phyloP scores from a whole-genome alignment of 23 tunicate species.

The Ascidia mentula region DNA sequence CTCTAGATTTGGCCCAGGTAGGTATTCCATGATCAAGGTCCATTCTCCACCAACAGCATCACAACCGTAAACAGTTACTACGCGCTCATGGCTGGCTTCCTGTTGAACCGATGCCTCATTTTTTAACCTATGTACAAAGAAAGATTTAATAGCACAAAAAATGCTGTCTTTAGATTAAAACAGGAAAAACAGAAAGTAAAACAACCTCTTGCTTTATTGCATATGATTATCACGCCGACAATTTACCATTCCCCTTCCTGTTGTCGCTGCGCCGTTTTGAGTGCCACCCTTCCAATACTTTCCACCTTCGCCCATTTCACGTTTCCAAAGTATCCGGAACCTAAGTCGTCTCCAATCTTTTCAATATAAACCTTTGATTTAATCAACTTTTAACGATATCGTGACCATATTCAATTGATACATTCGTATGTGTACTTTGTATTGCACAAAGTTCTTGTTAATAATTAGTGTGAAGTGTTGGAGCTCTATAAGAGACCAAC shows the following conservation, averaged over 20 bases:
- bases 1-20: not conserved
- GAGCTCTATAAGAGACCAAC: no score
- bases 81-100: not conserved
- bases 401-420: no score
- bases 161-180: not conserved
- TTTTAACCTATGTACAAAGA: not conserved
- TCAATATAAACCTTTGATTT: not conserved
- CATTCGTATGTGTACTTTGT: no score
- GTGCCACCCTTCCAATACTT: not conserved
- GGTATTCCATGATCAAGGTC: not conserved
- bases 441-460: no score
- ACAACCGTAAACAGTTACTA: not conserved
- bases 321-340: not conserved
- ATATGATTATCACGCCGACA: no score
- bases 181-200: not conserved
- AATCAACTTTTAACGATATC: no score
- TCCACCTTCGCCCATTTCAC: not conserved
- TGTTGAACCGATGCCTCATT: not conserved
- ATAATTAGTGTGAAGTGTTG: no score
- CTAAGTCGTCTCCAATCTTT: not conserved
- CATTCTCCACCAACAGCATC: not conserved
- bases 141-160: not conserved
- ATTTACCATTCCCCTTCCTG: not conserved
- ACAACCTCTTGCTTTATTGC: not conserved
- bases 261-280: not conserved